Conservation (phyloP, 1,140 invertebrate genomes). For the Conopomorpha cramerella region DNA sequence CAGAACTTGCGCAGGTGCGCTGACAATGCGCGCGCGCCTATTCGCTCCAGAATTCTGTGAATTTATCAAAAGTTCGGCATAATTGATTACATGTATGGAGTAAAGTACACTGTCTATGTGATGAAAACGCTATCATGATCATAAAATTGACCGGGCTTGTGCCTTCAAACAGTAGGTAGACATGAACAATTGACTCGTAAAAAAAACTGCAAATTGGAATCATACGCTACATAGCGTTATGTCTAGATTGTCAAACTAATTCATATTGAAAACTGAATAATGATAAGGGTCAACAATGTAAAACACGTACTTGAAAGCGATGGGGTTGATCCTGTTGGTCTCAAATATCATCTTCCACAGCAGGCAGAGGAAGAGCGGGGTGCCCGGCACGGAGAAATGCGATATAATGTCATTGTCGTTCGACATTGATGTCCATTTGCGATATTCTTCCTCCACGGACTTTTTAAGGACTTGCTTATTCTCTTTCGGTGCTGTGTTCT, state of each 20-base stretch:
- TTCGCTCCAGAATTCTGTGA: slow-evolving; percentile 87
- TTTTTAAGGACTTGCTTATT: slow-evolving; percentile 90
- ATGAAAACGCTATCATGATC: no score
- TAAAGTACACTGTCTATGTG: no score
- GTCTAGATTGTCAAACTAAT: no score
- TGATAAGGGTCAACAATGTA: no score
- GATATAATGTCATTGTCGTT: slow-evolving; percentile 96
- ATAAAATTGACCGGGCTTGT: no score
- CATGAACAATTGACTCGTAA: no score
- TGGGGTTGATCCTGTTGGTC: slow-evolving; percentile 88
- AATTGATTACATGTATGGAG: no score
- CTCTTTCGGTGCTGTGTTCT: slow-evolving; percentile 83
- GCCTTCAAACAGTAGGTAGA: no score
- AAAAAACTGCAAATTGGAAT: no score
- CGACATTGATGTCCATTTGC: slow-evolving; percentile 95
- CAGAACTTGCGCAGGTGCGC: slow-evolving; percentile 92
- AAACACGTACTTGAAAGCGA: slow-evolving; percentile 85
- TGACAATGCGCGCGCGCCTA: slow-evolving; percentile 87
- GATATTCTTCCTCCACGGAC: slow-evolving; percentile 91
- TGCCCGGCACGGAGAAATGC: slow-evolving; percentile 90
- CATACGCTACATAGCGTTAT: no score
- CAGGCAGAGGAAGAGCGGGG: slow-evolving; percentile 88
- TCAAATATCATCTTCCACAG: slow-evolving; percentile 96
- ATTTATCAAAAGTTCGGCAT: no score
- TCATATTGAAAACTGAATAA: no score